phyloP scores from a whole-genome alignment of 2,888 invertebrate species.

The Spicauda simplicius region DNA sequence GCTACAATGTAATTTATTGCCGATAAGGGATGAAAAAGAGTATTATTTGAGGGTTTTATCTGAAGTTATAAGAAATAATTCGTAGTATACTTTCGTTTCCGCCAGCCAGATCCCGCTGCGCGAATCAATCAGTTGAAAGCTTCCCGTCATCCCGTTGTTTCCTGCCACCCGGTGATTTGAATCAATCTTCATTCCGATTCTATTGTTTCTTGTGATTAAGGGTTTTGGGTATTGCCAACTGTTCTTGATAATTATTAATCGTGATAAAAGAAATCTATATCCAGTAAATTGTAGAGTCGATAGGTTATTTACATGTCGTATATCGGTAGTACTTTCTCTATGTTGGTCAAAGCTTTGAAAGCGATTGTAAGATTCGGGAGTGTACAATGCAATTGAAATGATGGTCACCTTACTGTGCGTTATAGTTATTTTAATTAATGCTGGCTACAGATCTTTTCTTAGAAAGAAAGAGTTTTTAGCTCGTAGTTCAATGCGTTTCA shows the following conservation, averaged over 20 bases:
- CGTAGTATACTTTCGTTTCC: slow-evolving; percentile 34
- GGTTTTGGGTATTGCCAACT: neutral
- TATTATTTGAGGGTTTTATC: neutral
- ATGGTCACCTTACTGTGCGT: neutral
- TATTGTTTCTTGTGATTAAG: slow-evolving; percentile 7
- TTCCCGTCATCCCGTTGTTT: slow-evolving; percentile 48
- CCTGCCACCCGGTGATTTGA: slow-evolving; percentile 31
- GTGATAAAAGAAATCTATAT: neutral
- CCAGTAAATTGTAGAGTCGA: too few species aligned
- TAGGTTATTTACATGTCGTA: too few species aligned
- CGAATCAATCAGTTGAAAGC: slow-evolving; percentile 69
- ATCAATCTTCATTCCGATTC: slow-evolving; percentile 17
- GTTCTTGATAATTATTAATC: neutral
- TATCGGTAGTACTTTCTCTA: neutral
- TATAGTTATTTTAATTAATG: neutral
- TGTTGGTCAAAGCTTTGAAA: neutral
- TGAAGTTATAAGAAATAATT: neutral
- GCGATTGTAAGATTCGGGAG: neutral
- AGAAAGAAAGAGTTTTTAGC: too few species aligned
- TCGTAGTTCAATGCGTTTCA: too few species aligned
- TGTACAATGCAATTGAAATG: neutral
- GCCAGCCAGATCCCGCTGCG: slow-evolving; percentile 54
- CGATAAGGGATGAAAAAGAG: too few species aligned
- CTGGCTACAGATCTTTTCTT: too few species aligned
- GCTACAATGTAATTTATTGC: too few species aligned